phyloP scores from a whole-genome alignment of 2,797 vertebrate species.

The Schizopygopsis malacanthus region DNA sequence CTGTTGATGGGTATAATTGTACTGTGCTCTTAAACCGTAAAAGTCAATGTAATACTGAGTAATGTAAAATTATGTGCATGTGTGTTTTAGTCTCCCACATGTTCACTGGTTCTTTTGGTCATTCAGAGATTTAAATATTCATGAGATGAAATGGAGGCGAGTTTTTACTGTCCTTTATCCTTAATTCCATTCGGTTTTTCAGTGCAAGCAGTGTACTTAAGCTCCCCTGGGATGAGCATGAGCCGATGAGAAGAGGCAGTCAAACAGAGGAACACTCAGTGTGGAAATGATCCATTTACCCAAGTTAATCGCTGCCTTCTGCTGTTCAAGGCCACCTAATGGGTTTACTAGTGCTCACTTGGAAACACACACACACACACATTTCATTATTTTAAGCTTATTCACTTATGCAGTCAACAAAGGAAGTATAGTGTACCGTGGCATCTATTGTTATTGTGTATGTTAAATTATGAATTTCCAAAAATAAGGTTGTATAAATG shows the following conservation, averaged over 20 bases:
- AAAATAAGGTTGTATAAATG: neutral
- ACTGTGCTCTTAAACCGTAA: neutral
- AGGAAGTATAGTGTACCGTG: neutral
- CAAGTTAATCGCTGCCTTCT: constrained; percentile 69
- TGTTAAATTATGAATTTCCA: neutral
- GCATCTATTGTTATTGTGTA: neutral
- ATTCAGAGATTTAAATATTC: constrained; percentile 17
- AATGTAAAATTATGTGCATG: neutral
- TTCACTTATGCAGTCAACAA: constrained; percentile 42
- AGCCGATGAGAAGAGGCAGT: constrained; percentile 60
- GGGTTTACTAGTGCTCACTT: constrained; percentile 62
- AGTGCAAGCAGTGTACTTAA: constrained; percentile 22
- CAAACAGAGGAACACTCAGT: constrained; percentile 66
- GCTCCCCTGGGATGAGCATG: constrained; percentile 44
- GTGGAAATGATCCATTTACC: constrained; percentile 70
- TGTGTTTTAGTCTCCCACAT: constrained; percentile 8
- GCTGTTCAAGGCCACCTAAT: constrained; percentile 64
- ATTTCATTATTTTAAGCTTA: constrained; percentile 8
- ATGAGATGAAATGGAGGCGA: constrained; percentile 29
- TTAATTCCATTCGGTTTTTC: constrained; percentile 20
- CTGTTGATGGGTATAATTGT: too few species aligned
- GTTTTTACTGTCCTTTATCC: neutral
- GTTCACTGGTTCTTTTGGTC: neutral
- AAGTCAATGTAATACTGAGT: neutral
- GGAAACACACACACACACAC: neutral